Base-by-base conservation (phyloP, 2,797 vertebrate species). In the Nannoperca obscura region DNA sequence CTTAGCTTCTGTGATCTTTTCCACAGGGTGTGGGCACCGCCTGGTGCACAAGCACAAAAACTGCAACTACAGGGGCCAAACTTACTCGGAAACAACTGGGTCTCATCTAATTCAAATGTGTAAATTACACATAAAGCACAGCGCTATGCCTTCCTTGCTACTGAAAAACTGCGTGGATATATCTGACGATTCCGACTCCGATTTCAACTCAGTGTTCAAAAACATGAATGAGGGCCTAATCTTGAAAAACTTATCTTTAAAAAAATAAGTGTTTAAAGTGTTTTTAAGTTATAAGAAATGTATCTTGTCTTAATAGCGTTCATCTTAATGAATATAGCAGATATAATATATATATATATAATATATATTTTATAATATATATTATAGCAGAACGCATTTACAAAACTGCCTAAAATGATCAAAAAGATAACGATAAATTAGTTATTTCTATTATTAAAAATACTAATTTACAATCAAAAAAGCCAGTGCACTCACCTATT, bases 401-500 rank as follows among this genome's bases (percentile, higher is more conserved):
- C 3, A 30, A 63, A 58, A 12, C 1, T 14, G 38, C 14, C 11
- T 19, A n/a, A 57, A 53, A n/a, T n/a, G n/a, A n/a, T n/a, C n/a
- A n/a, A n/a, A n/a, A n/a, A n/a, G n/a, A n/a, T n/a, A n/a, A n/a
- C n/a, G n/a, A n/a, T 38, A 71, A 66, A 70, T 20, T 0, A 7
- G 2, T 44, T 36, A 59, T 36, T 24, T 17, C 4, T 38, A 12
- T 12, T 24, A 0, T 36, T 59, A 5, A 72, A 80, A 61, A 27
- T 36, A 20, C 2, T 27, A 0, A 38, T 15, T 36, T 27, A 13
- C 2, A 42, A 50, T 36, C 11, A 67, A 58, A 3, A 67, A 79
- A 76, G 24, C 75, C 1, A 4, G 5, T 4, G 1, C 44, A 87
- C 94, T 95, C 78, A 94, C 93, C 85, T 74, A 83, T 61, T 76